phyloP scores from a whole-genome alignment of 2,113 vertebrate species.

The Oreochromis tanganicae region DNA sequence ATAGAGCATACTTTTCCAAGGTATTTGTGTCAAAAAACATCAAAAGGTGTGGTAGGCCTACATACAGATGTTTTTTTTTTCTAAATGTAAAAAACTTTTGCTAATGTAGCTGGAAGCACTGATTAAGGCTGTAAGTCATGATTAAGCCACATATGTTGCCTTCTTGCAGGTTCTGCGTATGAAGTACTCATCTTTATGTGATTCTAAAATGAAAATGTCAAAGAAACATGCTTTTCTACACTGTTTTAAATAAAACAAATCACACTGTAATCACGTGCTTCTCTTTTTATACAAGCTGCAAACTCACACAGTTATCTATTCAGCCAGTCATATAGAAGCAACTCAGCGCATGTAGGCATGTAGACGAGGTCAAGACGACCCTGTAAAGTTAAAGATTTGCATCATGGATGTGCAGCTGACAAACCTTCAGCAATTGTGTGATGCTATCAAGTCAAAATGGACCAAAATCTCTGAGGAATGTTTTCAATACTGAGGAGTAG shows the following conservation, averaged over 20 bases:
- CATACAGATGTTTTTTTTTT: background rate
- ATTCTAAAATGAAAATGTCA: background rate
- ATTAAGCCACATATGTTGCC: background rate
- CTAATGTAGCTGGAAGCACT: background rate
- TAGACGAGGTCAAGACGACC: background rate
- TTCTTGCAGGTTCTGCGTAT: background rate
- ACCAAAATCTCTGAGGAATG: background rate
- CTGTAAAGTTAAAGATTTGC: background rate
- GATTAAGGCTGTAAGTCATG: background rate
- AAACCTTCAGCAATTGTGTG: background rate
- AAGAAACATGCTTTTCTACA: background rate
- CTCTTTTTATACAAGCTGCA: background rate
- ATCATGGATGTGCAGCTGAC: background rate
- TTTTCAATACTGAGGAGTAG: background rate
- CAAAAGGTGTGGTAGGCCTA: background rate
- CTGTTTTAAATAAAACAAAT: conserved; percentile 33
- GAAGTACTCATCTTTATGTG: background rate
- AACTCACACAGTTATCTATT: background rate
- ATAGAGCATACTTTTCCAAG: background rate
- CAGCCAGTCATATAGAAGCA: background rate
- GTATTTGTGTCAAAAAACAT: background rate
- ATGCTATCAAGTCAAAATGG: background rate
- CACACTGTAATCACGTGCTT: background rate
- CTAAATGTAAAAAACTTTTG: background rate
- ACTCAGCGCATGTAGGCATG: background rate